phyloP scores from a whole-genome alignment of 2,888 invertebrate species.

The Nymphalis c-album region DNA sequence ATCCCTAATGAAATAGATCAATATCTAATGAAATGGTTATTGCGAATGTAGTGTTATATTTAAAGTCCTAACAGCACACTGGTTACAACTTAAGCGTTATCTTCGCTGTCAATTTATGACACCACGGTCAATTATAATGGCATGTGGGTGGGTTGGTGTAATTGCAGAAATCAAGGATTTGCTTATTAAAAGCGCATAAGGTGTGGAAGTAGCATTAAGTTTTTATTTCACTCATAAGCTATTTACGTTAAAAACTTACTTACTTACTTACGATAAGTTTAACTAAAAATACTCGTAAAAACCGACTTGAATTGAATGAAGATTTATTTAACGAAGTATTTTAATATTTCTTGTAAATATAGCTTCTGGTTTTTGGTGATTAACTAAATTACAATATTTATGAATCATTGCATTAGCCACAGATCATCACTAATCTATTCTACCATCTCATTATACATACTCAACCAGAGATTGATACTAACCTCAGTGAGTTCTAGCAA shows the following conservation, averaged over 20 bases:
- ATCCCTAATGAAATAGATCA: slow-evolving; percentile 27
- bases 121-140: neutral
- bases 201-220: neutral
- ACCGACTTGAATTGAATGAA: too few relatives aligned
- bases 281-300: too few relatives aligned
- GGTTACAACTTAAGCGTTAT: slow-evolving; percentile 5
- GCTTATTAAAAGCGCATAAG: neutral
- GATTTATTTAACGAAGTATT: too few relatives aligned
- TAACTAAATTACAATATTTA: slow-evolving; percentile 5
- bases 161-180: neutral
- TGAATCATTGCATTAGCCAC: slow-evolving; percentile 13
- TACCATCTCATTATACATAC: slow-evolving; percentile 23
- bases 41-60: slow-evolving; percentile 4
- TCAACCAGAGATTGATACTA: slow-evolving; percentile 35
- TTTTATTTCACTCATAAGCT: too few relatives aligned
- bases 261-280: too few relatives aligned
- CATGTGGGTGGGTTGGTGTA: neutral
- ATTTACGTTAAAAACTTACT: too few relatives aligned
- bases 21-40: slow-evolving; percentile 8
- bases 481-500: slow-evolving; percentile 29
- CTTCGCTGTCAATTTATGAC: slow-evolving; percentile 3
- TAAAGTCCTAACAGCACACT: neutral
- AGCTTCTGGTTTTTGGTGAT: too few relatives aligned
- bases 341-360: too few relatives aligned
- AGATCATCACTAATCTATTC: slow-evolving; percentile 28